Conservation (phyloP, 2,113 vertebrate genomes). For the Pseudonaja textilis region DNA sequence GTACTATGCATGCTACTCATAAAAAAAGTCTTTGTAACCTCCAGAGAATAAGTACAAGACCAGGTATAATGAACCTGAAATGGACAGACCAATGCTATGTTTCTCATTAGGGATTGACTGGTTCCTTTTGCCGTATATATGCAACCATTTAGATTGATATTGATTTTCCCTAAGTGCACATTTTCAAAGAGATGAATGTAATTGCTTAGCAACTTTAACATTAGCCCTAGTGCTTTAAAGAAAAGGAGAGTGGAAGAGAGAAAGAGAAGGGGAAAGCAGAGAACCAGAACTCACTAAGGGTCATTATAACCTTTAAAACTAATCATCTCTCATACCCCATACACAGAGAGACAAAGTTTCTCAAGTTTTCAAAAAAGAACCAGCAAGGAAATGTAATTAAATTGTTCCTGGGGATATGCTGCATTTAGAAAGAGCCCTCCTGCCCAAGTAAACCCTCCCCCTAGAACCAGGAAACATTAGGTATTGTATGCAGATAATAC, state of each 20-base stretch:
- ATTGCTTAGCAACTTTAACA: conserved; percentile 6
- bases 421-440: not conserved
- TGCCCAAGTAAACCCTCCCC: not conserved
- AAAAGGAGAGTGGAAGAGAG: not conserved
- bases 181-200: not conserved
- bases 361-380: not conserved
- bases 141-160: conserved; percentile 8
- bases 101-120: not conserved
- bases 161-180: not conserved
- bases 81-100: not conserved
- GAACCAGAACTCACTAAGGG: not conserved
- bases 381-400: not conserved
- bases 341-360: not conserved
- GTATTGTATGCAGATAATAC: not conserved
- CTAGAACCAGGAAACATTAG: not conserved
- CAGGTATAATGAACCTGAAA: conserved; percentile 5
- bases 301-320: not conserved
- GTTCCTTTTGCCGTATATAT: not conserved
- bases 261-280: not conserved
- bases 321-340: not conserved
- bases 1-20: not conserved
- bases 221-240: not conserved
- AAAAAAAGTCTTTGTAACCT: not conserved
- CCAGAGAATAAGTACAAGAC: not conserved
- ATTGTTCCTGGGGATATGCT: not conserved